Conservation (phyloP, 1,140 invertebrate genomes). For the Trachelipus rathkii region DNA sequence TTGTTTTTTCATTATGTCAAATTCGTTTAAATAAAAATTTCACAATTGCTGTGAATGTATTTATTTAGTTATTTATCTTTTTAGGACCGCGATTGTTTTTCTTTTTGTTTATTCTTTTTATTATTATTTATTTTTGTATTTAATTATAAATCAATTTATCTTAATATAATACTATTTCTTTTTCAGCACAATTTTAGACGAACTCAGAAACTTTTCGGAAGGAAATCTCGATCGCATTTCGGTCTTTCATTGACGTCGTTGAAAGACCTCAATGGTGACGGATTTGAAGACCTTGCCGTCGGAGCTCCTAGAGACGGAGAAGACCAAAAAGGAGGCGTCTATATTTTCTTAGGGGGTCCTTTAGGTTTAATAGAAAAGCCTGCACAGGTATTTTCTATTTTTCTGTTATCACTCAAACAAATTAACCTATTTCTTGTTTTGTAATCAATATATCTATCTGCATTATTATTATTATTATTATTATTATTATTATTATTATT, state of each 20-base stretch:
- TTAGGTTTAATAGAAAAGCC: conserved; percentile 20
- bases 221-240: conserved; percentile 57
- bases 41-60: too few species aligned
- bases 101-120: too few species aligned
- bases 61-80: too few species aligned
- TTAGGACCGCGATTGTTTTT: too few species aligned
- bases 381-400: conserved; percentile 29
- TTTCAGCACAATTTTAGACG: conserved; percentile 38
- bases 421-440: too few species aligned
- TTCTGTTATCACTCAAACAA: too few species aligned
- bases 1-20: too few species aligned
- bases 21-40: too few species aligned
- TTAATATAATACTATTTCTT: background rate
- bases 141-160: background rate
- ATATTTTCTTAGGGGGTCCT: conserved; percentile 68
- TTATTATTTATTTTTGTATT: too few species aligned
- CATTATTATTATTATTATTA: too few species aligned
- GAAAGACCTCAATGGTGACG: conserved; percentile 87
- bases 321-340: background rate
- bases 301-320: conserved; percentile 77
- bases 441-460: too few species aligned
- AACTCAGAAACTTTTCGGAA: conserved; percentile 17
- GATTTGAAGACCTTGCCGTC: conserved; percentile 80
- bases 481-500: too few species aligned
- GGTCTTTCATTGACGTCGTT: conserved; percentile 77